Conservation (phyloP, 1,140 invertebrate genomes). For the Pygmarrhopalites habei region DNA sequence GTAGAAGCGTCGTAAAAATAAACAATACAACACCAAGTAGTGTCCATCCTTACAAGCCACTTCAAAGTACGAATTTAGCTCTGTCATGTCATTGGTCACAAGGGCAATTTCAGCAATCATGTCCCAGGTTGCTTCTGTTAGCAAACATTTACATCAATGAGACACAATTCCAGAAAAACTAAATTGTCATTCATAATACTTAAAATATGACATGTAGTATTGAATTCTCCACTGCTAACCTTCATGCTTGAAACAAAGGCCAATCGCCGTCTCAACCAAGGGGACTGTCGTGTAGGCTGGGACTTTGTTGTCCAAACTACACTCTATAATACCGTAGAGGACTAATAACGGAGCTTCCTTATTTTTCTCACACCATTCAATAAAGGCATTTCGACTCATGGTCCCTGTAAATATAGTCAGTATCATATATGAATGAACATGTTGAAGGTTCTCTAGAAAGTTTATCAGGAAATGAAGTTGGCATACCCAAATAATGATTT, state of each 20-base stretch:
- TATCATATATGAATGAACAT: slow-evolving; percentile 26
- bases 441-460: background rate
- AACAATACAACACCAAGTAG: slow-evolving; percentile 29
- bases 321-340: slow-evolving; percentile 20
- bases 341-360: slow-evolving; percentile 25
- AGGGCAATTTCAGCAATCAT: slow-evolving; percentile 9
- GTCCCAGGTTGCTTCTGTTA: slow-evolving; percentile 27
- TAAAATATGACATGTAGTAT: background rate
- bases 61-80: slow-evolving; percentile 30
- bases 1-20: slow-evolving; percentile 38
- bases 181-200: background rate
- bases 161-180: too few species aligned
- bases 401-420: slow-evolving; percentile 31
- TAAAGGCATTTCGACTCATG: slow-evolving; percentile 32
- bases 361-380: slow-evolving; percentile 34
- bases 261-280: slow-evolving; percentile 28
- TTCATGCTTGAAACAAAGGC: slow-evolving; percentile 28
- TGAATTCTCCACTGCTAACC: too few species aligned
- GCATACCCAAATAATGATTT: slow-evolving; percentile 29
- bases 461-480: too few species aligned
- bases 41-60: slow-evolving; percentile 35
- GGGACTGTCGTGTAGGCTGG: slow-evolving; percentile 31
- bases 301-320: slow-evolving; percentile 28
- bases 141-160: too few species aligned
- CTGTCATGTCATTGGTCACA: slow-evolving; percentile 15